Conservation (phyloP, 1,140 invertebrate species). For the Mamestra configurata region DNA sequence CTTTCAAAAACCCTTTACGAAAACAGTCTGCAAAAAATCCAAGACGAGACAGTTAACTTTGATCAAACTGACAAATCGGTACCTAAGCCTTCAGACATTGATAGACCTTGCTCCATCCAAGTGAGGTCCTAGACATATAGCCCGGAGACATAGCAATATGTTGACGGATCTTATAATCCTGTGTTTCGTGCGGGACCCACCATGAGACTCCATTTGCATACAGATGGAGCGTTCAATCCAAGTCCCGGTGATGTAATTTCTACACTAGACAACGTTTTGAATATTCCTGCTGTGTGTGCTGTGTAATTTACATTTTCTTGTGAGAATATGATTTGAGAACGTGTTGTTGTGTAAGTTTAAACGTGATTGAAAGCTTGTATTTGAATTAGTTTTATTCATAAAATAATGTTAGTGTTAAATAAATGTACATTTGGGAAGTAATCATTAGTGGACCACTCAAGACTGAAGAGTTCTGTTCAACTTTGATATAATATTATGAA, state of each 20-base stretch:
- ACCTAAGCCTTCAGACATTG: neutral
- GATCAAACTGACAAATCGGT: neutral
- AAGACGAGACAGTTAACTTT: neutral
- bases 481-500: too few relatives aligned
- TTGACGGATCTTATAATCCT: neutral
- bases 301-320: conserved; percentile 16
- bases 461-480: too few relatives aligned
- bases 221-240: conserved; percentile 33
- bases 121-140: conserved; percentile 6
- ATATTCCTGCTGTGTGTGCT: conserved; percentile 28
- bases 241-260: conserved; percentile 11
- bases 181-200: conserved; percentile 7
- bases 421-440: too few relatives aligned
- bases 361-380: neutral
- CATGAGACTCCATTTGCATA: conserved; percentile 32
- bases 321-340: conserved; percentile 11
- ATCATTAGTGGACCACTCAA: too few relatives aligned
- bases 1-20: too few relatives aligned
- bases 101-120: neutral
- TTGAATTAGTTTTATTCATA: neutral
- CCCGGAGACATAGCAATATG: conserved; percentile 8
- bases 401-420: neutral
- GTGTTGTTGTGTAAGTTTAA: neutral
- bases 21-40: too few relatives aligned
- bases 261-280: conserved; percentile 14